phyloP scores from a whole-genome alignment of 1,140 invertebrate species.

The Aculops lycopersici region DNA sequence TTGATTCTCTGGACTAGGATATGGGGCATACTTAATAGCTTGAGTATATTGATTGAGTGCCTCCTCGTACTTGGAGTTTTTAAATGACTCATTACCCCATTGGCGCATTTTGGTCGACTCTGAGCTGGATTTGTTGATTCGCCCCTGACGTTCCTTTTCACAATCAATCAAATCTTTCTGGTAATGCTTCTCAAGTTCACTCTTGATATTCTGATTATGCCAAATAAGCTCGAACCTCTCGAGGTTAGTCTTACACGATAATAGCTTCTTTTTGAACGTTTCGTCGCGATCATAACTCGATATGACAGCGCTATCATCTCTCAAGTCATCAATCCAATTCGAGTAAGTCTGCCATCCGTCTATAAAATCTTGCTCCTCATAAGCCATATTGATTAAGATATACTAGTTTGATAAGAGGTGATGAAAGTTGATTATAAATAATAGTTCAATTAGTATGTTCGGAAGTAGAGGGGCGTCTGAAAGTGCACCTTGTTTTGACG shows the following conservation, averaged over 20 bases:
- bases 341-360: not conserved
- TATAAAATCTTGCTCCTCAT: not conserved
- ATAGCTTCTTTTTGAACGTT: not conserved
- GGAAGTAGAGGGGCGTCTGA: not conserved
- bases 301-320: not conserved
- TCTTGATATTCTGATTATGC: not conserved
- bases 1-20: constrained; percentile 1
- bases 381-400: not conserved
- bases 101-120: constrained; percentile 13
- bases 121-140: not conserved
- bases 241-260: not conserved
- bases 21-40: constrained; percentile 15
- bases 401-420: not conserved
- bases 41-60: constrained; percentile 3
- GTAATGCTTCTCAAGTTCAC: not conserved
- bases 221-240: not conserved
- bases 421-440: not conserved
- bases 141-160: not conserved
- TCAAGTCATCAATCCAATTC: not conserved
- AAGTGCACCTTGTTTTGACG: not conserved
- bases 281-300: not conserved
- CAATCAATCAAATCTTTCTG: not conserved
- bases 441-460: not conserved
- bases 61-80: constrained; percentile 18
- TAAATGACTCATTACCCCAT: constrained; percentile 26